Percentiles rank a stretch among this genome's conserved stretches.
Evolutionary conservation across 2,113 vertebrate species (phyloP).

Genomic region (Formicarius rufipectus): DNA sequence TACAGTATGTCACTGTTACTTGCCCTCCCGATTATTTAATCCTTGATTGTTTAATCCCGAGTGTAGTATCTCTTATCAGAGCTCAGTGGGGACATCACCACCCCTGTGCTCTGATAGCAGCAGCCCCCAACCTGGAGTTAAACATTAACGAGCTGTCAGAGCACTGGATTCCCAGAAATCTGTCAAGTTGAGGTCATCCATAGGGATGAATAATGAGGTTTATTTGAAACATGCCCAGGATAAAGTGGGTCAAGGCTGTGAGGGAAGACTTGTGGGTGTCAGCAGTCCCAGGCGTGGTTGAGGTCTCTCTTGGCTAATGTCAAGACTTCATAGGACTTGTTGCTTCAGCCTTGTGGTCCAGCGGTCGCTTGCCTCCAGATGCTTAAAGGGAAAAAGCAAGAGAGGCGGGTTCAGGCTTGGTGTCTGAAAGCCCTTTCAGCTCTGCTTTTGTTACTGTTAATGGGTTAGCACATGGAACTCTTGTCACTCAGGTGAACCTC

Average conservation of each 20-base stretch:
- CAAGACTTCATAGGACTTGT: neutral
- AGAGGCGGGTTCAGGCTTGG: neutral
- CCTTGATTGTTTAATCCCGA: neutral
- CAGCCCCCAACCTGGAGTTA: neutral
- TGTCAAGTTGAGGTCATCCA: neutral
- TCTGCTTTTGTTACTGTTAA: neutral
- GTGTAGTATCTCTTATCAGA: neutral
- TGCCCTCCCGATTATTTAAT: neutral
- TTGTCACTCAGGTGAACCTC: neutral
- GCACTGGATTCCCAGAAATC: neutral
- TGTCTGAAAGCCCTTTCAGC: neutral
- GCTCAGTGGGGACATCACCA: neutral
- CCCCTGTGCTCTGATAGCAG: neutral
- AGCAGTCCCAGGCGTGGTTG: neutral
- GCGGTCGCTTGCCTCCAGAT: neutral
- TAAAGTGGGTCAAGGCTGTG: neutral
- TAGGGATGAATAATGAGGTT: neutral
- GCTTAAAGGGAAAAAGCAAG: neutral
- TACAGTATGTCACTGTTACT: fast-evolving
- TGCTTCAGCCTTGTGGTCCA: neutral
- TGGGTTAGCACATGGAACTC: neutral
- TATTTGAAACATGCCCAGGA: fast-evolving
- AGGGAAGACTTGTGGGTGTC: neutral
- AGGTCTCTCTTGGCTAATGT: neutral
- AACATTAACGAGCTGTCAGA: neutral